A percentile compares a stretch with the other conserved stretches of the same genome.
phyloP scores from a whole-genome alignment of 1,140 invertebrate genomes.

The Microplitis mediator region DNA sequence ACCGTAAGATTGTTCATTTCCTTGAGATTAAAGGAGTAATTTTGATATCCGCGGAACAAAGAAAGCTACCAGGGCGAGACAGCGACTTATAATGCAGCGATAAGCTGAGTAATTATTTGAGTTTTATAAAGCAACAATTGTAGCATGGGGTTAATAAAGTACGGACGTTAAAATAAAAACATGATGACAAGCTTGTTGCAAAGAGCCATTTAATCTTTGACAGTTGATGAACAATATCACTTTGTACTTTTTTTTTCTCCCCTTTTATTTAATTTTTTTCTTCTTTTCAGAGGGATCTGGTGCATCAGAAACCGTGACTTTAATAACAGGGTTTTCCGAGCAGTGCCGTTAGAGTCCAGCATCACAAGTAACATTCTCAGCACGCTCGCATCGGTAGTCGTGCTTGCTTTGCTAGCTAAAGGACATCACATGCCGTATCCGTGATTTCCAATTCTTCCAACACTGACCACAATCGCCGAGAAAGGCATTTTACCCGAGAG shows the following conservation, averaged over 20 bases:
- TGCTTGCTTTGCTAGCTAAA: neutral
- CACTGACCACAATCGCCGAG: too few relatives aligned
- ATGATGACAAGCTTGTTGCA: neutral
- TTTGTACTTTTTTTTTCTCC: neutral
- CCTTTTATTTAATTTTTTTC: neutral
- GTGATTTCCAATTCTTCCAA: neutral
- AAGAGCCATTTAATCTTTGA: neutral
- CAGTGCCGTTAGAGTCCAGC: neutral
- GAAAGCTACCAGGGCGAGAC: too few relatives aligned
- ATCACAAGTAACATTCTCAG: neutral
- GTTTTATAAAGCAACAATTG: neutral
- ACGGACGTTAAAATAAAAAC: neutral
- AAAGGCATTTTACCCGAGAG: too few relatives aligned
- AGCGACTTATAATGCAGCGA: too few relatives aligned
- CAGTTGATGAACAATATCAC: slow-evolving; percentile 7
- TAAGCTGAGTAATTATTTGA: too few relatives aligned
- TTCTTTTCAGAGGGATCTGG: too few relatives aligned
- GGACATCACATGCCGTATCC: neutral
- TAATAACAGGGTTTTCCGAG: slow-evolving; percentile 1
- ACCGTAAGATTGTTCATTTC: too few relatives aligned
- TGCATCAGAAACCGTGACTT: neutral
- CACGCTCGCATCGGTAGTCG: slow-evolving; percentile 3
- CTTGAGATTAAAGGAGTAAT: too few relatives aligned
- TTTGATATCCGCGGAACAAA: too few relatives aligned
- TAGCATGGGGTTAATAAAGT: neutral